Conservation (phyloP, 2,797 vertebrate genomes). For the Serranus cabrilla region DNA sequence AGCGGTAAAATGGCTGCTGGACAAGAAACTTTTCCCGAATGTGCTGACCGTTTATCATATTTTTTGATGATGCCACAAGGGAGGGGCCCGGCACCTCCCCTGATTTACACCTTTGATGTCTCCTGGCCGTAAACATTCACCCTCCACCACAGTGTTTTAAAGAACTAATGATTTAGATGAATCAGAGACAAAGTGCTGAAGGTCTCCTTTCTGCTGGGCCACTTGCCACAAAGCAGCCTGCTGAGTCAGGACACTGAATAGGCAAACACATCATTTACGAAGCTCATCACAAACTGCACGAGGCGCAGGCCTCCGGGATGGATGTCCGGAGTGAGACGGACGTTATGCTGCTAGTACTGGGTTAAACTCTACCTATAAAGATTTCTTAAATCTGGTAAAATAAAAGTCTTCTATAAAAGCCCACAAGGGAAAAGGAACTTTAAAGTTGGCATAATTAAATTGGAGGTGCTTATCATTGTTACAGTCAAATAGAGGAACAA, state of each 20-base stretch:
- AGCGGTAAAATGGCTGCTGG: slow-evolving; percentile 24
- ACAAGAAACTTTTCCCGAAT: slow-evolving; percentile 49
- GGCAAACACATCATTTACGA: slow-evolving; percentile 70
- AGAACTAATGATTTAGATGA: slow-evolving; percentile 77
- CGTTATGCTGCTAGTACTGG: slow-evolving; percentile 17
- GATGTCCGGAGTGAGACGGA: slow-evolving; percentile 22
- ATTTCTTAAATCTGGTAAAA: background rate
- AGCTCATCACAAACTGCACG: slow-evolving; percentile 61
- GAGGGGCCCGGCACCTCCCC: slow-evolving; percentile 18
- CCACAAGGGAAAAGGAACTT: background rate
- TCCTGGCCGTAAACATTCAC: slow-evolving; percentile 60
- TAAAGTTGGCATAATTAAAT: slow-evolving; percentile 4
- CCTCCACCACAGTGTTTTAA: slow-evolving; percentile 64
- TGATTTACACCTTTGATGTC: slow-evolving; percentile 75
- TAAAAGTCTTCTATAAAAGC: background rate
- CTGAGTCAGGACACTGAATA: slow-evolving; percentile 71
- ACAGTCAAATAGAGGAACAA: background rate
- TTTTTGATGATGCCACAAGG: slow-evolving; percentile 58
- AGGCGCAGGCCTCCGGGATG: slow-evolving; percentile 33
- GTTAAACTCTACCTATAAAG: background rate
- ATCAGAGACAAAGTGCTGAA: slow-evolving; percentile 77
- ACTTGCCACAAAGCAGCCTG: slow-evolving; percentile 54
- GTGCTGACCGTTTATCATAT: slow-evolving; percentile 61
- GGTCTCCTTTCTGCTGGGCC: slow-evolving; percentile 67
- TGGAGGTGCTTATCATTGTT: background rate